Evolutionary conservation across 2,888 invertebrate genomes (phyloP), one percentile per base, ranked within the genome.

Genomic region (Dynastes maya): DNA sequence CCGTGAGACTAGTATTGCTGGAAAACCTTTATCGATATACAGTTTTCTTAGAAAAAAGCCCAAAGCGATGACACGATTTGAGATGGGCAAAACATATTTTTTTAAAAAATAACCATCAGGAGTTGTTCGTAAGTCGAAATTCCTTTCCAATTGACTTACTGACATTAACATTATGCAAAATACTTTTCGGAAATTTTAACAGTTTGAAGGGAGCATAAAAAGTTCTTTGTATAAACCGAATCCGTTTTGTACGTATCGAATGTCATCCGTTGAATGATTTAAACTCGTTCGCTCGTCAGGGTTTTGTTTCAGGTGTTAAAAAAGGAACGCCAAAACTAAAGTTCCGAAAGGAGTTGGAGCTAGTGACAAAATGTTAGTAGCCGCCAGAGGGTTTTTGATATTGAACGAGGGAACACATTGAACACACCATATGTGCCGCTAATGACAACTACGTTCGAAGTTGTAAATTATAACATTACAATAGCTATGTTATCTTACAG

Each of bases 261-360:
- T 82, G 77, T 79, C 82, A 81, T 81, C 81, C 81, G 79, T 80
- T 79, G 81, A 82, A 80, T 79, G 76, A 76, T 72, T 79, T 77
- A 71, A 79, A 71, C 63, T 76, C 64, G 29, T 49, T 45, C 64
- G 65, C 32, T 68, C 53, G 40, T 55, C 49, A 64, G 40, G 75
- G 75, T 78, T 68, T 78, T 74, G 49, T 68, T 76, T 78, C 64
- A 63, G 65, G 72, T 32, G 64, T 45, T 67, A 32, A 67, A 67
- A 67, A 67, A 45, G 22, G n/a, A 63, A 29, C 67, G 11, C 49
- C 27, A 22, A 67, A n/a, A 8, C 9, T 32, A 13, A 63, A 63
- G 13, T 37, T 45, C 22, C 22, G 22, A 22, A 22, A 22, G 22
- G 0, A 22, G 22, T 22, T 22, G 22, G 1, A 22, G 22, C 22